Conservation (phyloP, 37 sponge, comb jelly and placozoan genomes). For the Agelas oroides region DNA sequence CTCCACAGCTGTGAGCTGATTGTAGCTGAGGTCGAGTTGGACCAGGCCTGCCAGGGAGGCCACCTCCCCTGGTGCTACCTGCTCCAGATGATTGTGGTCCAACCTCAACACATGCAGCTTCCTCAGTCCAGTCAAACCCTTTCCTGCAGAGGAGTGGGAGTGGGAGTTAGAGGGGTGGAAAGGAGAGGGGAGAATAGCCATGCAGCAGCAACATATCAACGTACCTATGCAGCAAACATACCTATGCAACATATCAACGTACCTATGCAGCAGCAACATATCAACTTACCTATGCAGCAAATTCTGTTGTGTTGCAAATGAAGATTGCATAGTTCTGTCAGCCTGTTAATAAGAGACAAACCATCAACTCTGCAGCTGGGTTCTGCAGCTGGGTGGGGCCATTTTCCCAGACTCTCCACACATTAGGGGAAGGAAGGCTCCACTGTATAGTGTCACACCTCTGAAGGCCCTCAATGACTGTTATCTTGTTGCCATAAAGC, state of each 20-base stretch:
- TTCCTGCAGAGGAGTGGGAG: neutral
- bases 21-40: slow-evolving; percentile 47
- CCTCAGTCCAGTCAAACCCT: slow-evolving; percentile 17
- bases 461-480: slow-evolving; percentile 39
- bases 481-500: slow-evolving; percentile 52
- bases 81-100: slow-evolving; percentile 42
- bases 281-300: neutral
- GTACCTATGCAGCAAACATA: slow-evolving; percentile 13
- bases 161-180: too few species aligned
- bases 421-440: too few species aligned
- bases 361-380: neutral
- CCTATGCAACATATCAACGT: too few species aligned
- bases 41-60: slow-evolving; percentile 7
- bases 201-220: too few species aligned
- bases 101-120: slow-evolving; percentile 32
- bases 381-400: too few species aligned
- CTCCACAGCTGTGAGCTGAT: slow-evolving; percentile 8
- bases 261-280: neutral
- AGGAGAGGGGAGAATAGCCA: neutral
- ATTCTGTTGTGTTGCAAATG: slow-evolving; percentile 45
- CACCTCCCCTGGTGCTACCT: neutral
- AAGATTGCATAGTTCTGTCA: slow-evolving; percentile 21
- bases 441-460: slow-evolving; percentile 11
- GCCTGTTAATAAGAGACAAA: neutral
- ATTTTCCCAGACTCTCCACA: too few species aligned